These are phyloP conservation scores for Eubasilissa regina DNA, from an alignment of 1,140 invertebrate genomes.

Conservation along the genomic window DNA sequence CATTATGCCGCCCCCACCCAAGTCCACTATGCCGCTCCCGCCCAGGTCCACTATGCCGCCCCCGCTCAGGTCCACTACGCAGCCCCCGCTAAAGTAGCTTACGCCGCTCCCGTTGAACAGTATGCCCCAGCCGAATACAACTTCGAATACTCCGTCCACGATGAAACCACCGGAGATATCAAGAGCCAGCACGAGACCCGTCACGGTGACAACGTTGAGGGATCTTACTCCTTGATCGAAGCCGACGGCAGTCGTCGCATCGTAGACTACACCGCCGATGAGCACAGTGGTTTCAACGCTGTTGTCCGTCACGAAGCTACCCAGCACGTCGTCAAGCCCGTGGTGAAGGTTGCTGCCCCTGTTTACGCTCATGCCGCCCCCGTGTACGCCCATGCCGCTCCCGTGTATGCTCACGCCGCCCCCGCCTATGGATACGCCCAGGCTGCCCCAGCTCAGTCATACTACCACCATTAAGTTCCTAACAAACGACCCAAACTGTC, in stretches of 20 bases:
- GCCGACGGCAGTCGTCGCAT: conserved; percentile 79
- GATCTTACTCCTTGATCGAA: conserved; percentile 75
- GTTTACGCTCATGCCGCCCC: background rate
- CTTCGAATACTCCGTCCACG: conserved; percentile 72
- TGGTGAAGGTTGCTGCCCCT: conserved; percentile 61
- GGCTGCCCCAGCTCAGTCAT: conserved; percentile 63
- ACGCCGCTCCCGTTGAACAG: no score
- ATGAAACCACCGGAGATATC: conserved; percentile 67
- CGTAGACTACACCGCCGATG: conserved; percentile 82
- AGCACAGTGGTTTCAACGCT: conserved; percentile 81
- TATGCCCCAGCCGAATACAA: conserved; percentile 55
- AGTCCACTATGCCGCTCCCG: conserved; percentile 61
- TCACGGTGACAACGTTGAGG: conserved; percentile 74
- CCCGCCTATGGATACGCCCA: conserved; percentile 41
- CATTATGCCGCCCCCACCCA: conserved; percentile 31
- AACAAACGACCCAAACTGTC: no score
- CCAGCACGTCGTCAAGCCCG: conserved; percentile 60
- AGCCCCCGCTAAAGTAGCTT: no score
- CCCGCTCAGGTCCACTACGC: conserved; percentile 57
- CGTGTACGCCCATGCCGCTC: no score
- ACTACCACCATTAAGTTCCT: conserved; percentile 57
- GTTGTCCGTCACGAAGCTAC: conserved; percentile 74
- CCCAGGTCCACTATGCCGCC: conserved; percentile 62
- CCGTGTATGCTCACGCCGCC: conserved; percentile 17
- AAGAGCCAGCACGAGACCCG: conserved; percentile 76